Evolutionary conservation across 2,797 vertebrate species (phyloP).

Genomic region (Pseudocheirus occidentalis): DNA sequence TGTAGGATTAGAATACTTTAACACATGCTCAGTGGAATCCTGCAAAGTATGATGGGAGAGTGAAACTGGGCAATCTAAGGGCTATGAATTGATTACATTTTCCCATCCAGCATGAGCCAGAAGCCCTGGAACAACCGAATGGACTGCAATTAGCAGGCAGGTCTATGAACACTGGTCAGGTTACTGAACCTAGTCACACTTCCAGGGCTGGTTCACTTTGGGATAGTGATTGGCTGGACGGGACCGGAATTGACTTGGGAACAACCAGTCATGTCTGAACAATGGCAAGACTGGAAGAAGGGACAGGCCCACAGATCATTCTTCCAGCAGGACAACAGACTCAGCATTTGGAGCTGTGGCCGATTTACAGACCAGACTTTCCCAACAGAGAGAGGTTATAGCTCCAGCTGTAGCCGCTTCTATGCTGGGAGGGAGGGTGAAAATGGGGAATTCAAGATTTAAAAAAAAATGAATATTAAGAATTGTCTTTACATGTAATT

Average conservation of each 20-base stretch:
- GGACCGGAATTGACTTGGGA: conserved; percentile 94
- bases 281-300: conserved; percentile 96
- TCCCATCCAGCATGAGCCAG: conserved; percentile 96
- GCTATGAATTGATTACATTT: conserved; percentile 81
- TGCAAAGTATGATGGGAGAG: too few relatives aligned
- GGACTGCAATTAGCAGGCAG: conserved; percentile 96
- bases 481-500: neutral
- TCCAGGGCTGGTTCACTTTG: conserved; percentile 93
- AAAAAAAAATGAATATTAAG: neutral
- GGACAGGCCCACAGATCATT: conserved; percentile 57
- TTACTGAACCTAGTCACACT: conserved; percentile 94
- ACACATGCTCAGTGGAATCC: conserved; percentile 97
- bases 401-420: too few relatives aligned
- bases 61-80: too few relatives aligned
- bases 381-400: too few relatives aligned
- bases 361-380: too few relatives aligned
- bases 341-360: too few relatives aligned
- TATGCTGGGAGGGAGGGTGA: neutral
- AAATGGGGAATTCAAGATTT: neutral
- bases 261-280: conserved; percentile 95
- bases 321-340: too few relatives aligned
- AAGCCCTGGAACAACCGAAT: conserved; percentile 96
- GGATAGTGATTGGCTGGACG: conserved; percentile 95
- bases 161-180: conserved; percentile 97
- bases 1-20: conserved; percentile 96